phyloP scores from a whole-genome alignment of 2,888 invertebrate species.

The Dascillus cervinus region DNA sequence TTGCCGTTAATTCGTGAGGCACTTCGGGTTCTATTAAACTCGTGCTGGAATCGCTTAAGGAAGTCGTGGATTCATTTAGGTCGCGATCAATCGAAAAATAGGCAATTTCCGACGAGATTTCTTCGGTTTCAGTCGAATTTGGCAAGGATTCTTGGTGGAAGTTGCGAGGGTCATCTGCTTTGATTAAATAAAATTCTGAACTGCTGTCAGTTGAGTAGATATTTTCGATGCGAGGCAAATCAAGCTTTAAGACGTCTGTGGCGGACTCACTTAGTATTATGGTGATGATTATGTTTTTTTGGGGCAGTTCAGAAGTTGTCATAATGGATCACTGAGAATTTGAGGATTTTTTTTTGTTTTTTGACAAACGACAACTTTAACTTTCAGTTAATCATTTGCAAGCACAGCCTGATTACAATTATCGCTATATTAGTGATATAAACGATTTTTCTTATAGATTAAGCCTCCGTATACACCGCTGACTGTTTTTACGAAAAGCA shows the following conservation, averaged over 20 bases:
- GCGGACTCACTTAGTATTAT: slow-evolving; percentile 36
- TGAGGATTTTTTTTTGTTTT: slow-evolving; percentile 13
- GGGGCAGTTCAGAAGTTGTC: neutral
- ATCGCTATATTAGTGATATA: too few species aligned
- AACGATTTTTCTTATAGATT: too few species aligned
- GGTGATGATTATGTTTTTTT: slow-evolving; percentile 29
- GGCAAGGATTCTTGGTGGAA: too few species aligned
- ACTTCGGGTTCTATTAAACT: too few species aligned
- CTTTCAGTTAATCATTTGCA: too few species aligned
- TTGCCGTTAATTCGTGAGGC: too few species aligned
- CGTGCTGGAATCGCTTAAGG: too few species aligned
- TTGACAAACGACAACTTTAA: slow-evolving; percentile 5
- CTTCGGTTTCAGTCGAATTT: slow-evolving; percentile 17
- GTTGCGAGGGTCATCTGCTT: too few species aligned
- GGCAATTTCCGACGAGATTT: slow-evolving; percentile 27
- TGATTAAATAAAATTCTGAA: slow-evolving; percentile 10
- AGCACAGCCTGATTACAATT: too few species aligned
- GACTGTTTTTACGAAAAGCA: too few species aligned
- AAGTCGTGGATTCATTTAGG: slow-evolving; percentile 24
- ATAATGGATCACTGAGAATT: too few species aligned
- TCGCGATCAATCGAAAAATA: slow-evolving; percentile 24
- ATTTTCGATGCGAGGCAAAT: slow-evolving; percentile 32
- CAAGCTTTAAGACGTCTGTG: slow-evolving; percentile 30
- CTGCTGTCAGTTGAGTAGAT: slow-evolving; percentile 3
- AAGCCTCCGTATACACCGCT: too few species aligned